A percentile compares a stretch with the other conserved stretches of the same genome.
Conservation (phyloP, 37 sponge, comb jelly and placozoan genomes). For the Mnemiopsis leidyi region DNA sequence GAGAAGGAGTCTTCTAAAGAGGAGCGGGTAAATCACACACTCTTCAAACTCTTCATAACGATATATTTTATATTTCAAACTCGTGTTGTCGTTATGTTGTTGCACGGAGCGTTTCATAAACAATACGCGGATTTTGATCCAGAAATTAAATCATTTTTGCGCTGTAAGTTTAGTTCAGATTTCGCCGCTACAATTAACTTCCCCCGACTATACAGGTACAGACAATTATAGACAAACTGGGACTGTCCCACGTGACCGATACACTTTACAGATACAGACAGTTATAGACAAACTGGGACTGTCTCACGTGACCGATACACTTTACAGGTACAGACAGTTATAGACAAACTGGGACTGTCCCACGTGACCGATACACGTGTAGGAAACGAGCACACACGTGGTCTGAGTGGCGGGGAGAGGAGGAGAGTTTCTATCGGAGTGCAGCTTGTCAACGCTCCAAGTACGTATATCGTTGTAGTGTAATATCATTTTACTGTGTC, state of each 20-base stretch:
- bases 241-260: constrained; percentile 47
- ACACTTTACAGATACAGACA: constrained; percentile 63
- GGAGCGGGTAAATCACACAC: constrained; percentile 31
- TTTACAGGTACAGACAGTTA: constrained; percentile 66
- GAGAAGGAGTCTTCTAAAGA: constrained; percentile 55
- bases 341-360: constrained; percentile 49
- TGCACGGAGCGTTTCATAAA: too few relatives aligned
- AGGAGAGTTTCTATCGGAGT: constrained; percentile 58
- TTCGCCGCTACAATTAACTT: too few relatives aligned
- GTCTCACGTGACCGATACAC: constrained; percentile 43
- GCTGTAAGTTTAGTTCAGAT: too few relatives aligned
- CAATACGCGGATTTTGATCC: too few relatives aligned
- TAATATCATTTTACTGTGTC: too few relatives aligned
- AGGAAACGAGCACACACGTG: constrained; percentile 59
- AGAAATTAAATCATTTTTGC: too few relatives aligned
- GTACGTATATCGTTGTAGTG: neutral
- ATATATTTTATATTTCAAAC: too few relatives aligned
- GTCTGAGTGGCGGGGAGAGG: constrained; percentile 60
- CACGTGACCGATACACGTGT: constrained; percentile 50
- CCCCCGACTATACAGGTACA: too few relatives aligned
- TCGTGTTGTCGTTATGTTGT: too few relatives aligned
- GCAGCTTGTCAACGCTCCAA: constrained; percentile 54
- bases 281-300: constrained; percentile 57
- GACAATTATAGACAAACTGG: constrained; percentile 61
- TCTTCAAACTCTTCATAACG: too few relatives aligned